Conservation (phyloP, 2,113 vertebrate species). For the Erinaceus europaeus region DNA sequence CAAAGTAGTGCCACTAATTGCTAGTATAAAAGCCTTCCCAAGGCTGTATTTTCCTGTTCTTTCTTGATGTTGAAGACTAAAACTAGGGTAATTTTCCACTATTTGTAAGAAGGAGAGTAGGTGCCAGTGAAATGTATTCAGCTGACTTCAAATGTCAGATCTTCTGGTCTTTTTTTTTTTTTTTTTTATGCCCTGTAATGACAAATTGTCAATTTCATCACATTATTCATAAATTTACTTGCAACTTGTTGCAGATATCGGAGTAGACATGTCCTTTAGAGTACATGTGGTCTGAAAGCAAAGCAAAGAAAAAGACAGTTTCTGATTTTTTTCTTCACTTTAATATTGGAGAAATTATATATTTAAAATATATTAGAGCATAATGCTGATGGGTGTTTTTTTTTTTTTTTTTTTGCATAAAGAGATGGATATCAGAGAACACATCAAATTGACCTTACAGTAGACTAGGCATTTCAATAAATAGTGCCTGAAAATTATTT, state of each 20-base stretch:
- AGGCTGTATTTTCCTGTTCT: conserved; percentile 62
- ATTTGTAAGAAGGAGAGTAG: conserved; percentile 65
- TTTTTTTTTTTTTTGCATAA: no score
- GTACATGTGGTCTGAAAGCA: background rate
- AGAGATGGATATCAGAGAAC: conserved; percentile 65
- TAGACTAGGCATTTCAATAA: conserved; percentile 41
- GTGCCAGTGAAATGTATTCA: conserved; percentile 70
- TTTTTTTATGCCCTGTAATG: conserved; percentile 62
- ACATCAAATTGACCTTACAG: conserved; percentile 65
- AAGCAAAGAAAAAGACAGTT: background rate
- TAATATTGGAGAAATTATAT: conserved; percentile 71
- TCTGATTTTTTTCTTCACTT: conserved; percentile 64
- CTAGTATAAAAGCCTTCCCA: conserved; percentile 62
- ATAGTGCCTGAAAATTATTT: conserved; percentile 33
- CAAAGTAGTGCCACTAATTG: conserved; percentile 67
- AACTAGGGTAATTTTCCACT: conserved; percentile 74
- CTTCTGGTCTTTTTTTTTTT: conserved; percentile 51
- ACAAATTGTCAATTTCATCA: conserved; percentile 68
- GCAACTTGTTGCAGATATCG: conserved; percentile 76
- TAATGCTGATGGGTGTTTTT: conserved; percentile 76
- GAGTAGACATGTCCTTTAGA: conserved; percentile 24
- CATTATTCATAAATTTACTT: conserved; percentile 71
- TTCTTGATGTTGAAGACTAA: conserved; percentile 74
- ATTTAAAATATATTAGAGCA: conserved; percentile 56
- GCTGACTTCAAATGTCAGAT: conserved; percentile 63